A percentile compares a stretch with the other conserved stretches of the same genome.
Evolutionary conservation across 92 coral and sea anemone genomes (phyloP).

Genomic region (Epizoanthus ramosus): DNA sequence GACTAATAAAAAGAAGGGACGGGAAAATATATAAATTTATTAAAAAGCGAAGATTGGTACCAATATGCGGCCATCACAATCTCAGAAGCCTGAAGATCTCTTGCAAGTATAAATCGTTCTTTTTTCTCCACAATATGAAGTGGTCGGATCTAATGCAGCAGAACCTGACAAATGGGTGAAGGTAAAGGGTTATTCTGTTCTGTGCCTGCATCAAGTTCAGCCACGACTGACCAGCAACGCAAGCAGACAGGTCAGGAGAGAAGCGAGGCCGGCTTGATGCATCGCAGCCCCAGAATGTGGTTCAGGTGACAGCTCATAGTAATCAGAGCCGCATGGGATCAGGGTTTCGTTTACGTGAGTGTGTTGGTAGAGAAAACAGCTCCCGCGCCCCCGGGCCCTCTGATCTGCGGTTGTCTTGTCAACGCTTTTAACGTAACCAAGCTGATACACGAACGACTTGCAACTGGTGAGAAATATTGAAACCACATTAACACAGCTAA

Average conservation of each 20-base stretch:
- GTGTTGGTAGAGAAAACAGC: not conserved
- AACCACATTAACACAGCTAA: not conserved
- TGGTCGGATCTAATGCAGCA: no score
- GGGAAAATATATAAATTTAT: no score
- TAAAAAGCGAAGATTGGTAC: no score
- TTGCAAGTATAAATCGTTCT: no score
- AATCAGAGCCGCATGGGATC: not conserved
- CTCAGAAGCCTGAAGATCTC: no score
- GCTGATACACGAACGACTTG: constrained; percentile 3
- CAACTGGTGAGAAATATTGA: not conserved
- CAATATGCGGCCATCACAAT: no score
- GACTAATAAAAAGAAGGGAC: no score
- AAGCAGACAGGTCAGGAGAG: not conserved
- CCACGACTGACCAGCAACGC: not conserved
- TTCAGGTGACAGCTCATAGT: not conserved
- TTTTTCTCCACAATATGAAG: no score
- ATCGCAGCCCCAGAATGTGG: not conserved
- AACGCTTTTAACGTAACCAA: not conserved
- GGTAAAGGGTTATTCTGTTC: no score
- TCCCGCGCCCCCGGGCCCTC: not conserved
- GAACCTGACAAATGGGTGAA: no score
- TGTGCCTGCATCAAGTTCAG: not conserved
- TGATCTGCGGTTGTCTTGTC: not conserved
- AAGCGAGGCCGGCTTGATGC: not conserved
- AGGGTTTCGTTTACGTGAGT: not conserved